These are phyloP conservation scores for Porphyrio hochstetteri DNA, from an alignment of 2,113 vertebrate species.

Conservation along the genomic window DNA sequence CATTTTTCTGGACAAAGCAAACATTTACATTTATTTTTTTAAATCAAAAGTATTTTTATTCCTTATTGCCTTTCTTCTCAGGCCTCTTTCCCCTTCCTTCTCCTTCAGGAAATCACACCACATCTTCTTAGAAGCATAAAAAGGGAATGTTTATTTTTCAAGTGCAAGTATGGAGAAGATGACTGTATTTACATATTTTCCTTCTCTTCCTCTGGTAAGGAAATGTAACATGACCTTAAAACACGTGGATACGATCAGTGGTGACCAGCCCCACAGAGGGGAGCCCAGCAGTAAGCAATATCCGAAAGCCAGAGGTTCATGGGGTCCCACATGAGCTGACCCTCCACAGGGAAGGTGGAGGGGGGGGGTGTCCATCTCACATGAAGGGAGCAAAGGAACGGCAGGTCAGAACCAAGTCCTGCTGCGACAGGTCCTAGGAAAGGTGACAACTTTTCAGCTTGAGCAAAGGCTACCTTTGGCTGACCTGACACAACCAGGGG, in stretches of 20 bases:
- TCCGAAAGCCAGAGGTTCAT: not conserved
- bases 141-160: not conserved
- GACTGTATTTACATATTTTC: not conserved
- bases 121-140: not conserved
- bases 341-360: not conserved
- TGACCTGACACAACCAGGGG: accelerated
- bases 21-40: not conserved
- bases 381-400: not conserved
- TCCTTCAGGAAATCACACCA: not conserved
- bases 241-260: accelerated
- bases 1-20: not conserved
- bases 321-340: not conserved
- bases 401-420: not conserved
- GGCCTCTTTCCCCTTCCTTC: not conserved
- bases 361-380: not conserved
- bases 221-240: not conserved
- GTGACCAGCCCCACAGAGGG: not conserved
- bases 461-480: not conserved
- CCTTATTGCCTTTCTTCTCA: not conserved
- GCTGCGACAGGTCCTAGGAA: not conserved
- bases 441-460: not conserved
- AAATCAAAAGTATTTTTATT: not conserved
- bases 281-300: not conserved
- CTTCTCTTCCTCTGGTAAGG: not conserved
- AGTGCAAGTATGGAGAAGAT: not conserved